Evolutionary conservation across 2,888 invertebrate genomes (phyloP).

Genomic region (Acanthococcus lagerstroemiae): DNA sequence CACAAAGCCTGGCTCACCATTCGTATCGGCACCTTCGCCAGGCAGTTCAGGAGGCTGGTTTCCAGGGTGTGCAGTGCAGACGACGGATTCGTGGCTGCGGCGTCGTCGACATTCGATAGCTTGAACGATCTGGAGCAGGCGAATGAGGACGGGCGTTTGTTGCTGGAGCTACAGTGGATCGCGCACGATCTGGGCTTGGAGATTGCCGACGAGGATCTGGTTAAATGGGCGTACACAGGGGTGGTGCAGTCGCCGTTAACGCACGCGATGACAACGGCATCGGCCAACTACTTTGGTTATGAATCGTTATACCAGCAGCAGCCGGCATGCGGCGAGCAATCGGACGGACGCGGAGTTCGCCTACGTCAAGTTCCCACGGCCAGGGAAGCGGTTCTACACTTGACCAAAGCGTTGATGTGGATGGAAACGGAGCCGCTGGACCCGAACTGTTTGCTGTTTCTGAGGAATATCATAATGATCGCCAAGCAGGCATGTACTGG

Average conservation of each 20-base stretch:
- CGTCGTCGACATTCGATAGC: conserved; percentile 9
- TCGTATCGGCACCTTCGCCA: conserved; percentile 43
- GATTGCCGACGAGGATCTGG: conserved; percentile 39
- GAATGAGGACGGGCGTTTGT: conserved; percentile 37
- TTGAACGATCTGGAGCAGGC: conserved; percentile 30
- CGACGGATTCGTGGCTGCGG: conserved; percentile 1
- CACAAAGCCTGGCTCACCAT: conserved; percentile 45
- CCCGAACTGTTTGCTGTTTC: conserved; percentile 40
- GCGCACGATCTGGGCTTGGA: conserved; percentile 40
- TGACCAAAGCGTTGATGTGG: conserved; percentile 44
- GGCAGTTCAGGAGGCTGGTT: conserved; percentile 40
- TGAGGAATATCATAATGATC: conserved; percentile 39
- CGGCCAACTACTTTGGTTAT: not conserved
- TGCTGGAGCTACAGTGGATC: conserved; percentile 40
- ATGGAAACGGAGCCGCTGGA: conserved; percentile 46
- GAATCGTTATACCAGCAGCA: not conserved
- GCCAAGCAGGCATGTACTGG: conserved; percentile 40
- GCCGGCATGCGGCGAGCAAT: conserved; percentile 10
- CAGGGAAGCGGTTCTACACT: conserved; percentile 42
- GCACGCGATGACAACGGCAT: conserved; percentile 33
- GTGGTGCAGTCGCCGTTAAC: conserved; percentile 4
- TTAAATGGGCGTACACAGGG: conserved; percentile 36
- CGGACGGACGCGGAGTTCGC: conserved; percentile 24
- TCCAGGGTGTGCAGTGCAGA: not conserved
- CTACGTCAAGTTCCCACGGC: conserved; percentile 41